Evolutionary conservation across 1,140 invertebrate genomes (phyloP).

Genomic region (Mactra quadrangularis): DNA sequence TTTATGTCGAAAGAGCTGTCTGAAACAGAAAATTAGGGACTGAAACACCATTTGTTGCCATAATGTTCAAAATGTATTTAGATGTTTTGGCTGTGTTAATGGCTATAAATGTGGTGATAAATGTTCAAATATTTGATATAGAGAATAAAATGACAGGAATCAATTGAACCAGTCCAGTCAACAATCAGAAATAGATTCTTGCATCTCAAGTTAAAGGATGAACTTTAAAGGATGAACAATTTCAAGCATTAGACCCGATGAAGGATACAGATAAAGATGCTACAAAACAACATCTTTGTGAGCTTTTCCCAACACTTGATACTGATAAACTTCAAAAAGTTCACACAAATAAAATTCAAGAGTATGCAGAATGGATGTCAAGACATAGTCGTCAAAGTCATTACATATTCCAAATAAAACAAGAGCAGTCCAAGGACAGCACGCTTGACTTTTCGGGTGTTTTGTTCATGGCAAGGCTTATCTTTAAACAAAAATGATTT

Average conservation of each 20-base stretch:
- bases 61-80: no score
- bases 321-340: conserved; percentile 18
- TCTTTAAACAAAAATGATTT: no score
- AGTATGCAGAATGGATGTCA: not conserved
- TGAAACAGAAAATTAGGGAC: no score
- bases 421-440: no score
- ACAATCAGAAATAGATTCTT: conserved; percentile 8
- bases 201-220: conserved; percentile 6
- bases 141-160: not conserved
- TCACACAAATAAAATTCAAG: conserved; percentile 7
- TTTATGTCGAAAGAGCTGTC: no score
- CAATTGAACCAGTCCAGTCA: conserved; percentile 12
- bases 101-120: no score
- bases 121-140: not conserved
- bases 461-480: no score
- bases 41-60: no score
- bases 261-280: conserved; percentile 17
- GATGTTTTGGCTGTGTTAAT: no score
- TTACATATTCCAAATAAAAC: conserved; percentile 40
- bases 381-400: conserved; percentile 21
- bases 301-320: conserved; percentile 23
- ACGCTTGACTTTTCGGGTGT: no score
- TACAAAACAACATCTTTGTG: not conserved
- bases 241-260: not conserved
- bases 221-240: conserved; percentile 22